Base-by-base conservation (phyloP, 2,888 invertebrate genomes). In the Pristionchus mayeri region DNA sequence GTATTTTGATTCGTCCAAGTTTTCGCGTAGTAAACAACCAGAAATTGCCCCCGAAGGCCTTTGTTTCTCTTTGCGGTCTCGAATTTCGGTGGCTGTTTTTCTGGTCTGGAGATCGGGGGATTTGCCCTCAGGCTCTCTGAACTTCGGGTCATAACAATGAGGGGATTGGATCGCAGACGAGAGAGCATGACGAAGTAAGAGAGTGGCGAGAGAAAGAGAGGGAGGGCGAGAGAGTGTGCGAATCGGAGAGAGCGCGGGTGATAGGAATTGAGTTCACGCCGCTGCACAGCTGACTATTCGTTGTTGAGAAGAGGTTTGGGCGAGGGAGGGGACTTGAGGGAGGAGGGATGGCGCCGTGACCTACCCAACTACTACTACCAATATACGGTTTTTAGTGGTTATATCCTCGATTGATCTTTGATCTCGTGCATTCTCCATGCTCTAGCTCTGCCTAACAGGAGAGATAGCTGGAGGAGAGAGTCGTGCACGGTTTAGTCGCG, bases 151-250 rank as follows among this genome's bases (percentile, higher is more conserved):
- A 63, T 63, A 34, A 63, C 34, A 34, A 34, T 44, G 44, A 44
- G 44, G n/a, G n/a, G n/a, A n/a, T n/a, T n/a, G n/a, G n/a, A n/a
- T 44, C 44, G 44, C 13, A 44, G 44, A 13, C 44, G 44, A 44
- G 44, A 44, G 44, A 44, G 44, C 44, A 44, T 44, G 44, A 13
- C 34, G 18, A 30, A 11, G 34, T 63, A 18, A 63, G 63, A 27
- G 30, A 63, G 63, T 34, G 48, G 48, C 2, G 34, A 52, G 52
- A 78, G 52, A 78, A n/a, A 67, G 52, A 78, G 52, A 67, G 24
- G 67, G 67, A 27, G 30, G 24, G 24, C 21, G 24, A 67, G 67
- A 67, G 24, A 24, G 34, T n/a, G 67, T 30, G 67, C 9, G 7
- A 67, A 34, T 16, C 34, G 34, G 21, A 30, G 16, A 67, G 34